Evolutionary conservation across 2,113 vertebrate species (phyloP).

Genomic region (Hemicordylus capensis): DNA sequence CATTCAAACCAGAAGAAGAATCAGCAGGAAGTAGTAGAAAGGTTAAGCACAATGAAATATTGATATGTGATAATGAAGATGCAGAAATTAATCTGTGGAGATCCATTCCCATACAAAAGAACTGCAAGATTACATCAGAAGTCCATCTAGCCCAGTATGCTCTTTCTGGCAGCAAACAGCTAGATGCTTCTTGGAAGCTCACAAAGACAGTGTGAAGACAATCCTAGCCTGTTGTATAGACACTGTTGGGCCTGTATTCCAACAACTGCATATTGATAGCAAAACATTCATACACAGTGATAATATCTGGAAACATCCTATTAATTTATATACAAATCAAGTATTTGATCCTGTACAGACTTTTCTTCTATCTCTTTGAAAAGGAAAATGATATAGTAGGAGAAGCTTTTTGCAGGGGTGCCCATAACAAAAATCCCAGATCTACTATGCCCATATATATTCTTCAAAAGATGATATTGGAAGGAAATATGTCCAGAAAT

Average conservation of each 20-base stretch:
- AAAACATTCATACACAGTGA: constrained; percentile 2
- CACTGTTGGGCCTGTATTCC: neutral
- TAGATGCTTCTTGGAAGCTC: neutral
- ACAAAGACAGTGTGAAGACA: neutral
- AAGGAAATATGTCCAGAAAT: neutral
- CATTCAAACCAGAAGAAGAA: constrained; percentile 16
- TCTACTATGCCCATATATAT: neutral
- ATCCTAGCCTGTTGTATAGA: neutral
- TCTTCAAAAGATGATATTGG: neutral
- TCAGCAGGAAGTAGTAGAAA: constrained; percentile 9
- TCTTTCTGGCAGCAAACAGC: neutral
- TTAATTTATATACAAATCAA: neutral
- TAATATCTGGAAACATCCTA: neutral
- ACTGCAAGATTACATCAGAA: neutral
- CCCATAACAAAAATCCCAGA: neutral
- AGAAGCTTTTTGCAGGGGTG: neutral
- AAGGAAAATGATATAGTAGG: too few species aligned
- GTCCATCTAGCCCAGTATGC: neutral
- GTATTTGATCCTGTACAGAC: neutral
- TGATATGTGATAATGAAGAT: constrained; percentile 6
- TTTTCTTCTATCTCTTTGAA: neutral
- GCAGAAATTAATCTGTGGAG: neutral
- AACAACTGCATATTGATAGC: neutral
- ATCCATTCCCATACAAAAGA: neutral
- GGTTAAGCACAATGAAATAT: constrained; percentile 39